phyloP scores from a whole-genome alignment of 2,113 vertebrate genomes.

The Grus americana region DNA sequence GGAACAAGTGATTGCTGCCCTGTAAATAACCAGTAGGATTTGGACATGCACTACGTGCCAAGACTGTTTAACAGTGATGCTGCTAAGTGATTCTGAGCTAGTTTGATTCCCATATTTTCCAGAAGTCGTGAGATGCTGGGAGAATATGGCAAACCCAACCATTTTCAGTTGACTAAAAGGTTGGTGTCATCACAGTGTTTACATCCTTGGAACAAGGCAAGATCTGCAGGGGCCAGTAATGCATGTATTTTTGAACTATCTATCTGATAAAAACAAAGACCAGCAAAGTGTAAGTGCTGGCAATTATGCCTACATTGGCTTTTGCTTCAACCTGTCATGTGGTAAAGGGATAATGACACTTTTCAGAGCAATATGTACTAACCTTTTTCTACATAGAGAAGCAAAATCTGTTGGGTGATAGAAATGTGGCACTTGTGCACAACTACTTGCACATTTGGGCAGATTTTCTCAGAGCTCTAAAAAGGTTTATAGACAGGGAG shows the following conservation, averaged over 20 bases:
- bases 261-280: neutral
- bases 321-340: neutral
- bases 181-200: neutral
- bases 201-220: neutral
- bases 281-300: neutral
- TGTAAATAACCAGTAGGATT: neutral
- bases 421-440: neutral
- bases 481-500: neutral
- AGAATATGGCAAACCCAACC: neutral
- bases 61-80: neutral
- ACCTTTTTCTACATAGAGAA: neutral
- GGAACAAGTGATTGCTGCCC: neutral
- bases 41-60: neutral
- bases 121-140: neutral
- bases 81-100: neutral
- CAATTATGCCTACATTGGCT: neutral
- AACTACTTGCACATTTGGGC: accelerated
- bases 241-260: neutral
- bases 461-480: neutral
- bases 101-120: neutral
- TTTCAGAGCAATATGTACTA: neutral
- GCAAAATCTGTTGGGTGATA: neutral
- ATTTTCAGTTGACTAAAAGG: neutral
- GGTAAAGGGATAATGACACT: neutral
- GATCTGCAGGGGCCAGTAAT: neutral